These are phyloP conservation scores for Wasmannia auropunctata DNA, from an alignment of 1,140 invertebrate species.

Conservation along the genomic window DNA sequence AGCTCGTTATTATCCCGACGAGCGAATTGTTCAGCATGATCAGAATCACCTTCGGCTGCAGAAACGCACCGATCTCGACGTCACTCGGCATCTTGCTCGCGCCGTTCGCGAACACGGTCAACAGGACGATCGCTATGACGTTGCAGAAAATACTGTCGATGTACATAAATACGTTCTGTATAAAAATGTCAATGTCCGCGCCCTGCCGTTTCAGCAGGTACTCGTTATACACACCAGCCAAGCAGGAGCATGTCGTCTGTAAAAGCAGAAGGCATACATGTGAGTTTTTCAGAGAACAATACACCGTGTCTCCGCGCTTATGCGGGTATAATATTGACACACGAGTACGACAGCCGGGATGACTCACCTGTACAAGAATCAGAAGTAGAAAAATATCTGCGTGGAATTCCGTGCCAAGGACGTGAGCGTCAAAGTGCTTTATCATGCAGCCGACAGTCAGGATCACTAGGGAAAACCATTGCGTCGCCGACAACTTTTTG, in stretches of 20 bases:
- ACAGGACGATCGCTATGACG: slow-evolving; percentile 88
- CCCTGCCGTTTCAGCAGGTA: slow-evolving; percentile 95
- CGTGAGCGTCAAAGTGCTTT: slow-evolving; percentile 88
- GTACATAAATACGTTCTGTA: slow-evolving; percentile 99
- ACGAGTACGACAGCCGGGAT: too few relatives aligned
- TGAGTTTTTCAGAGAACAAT: slow-evolving; percentile 33
- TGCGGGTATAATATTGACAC: background rate
- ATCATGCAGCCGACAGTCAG: slow-evolving; percentile 96
- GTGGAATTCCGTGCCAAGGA: slow-evolving; percentile 79
- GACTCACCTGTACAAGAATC: slow-evolving; percentile 87
- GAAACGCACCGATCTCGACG: slow-evolving; percentile 77
- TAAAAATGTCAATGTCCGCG: slow-evolving; percentile 93
- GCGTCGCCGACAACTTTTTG: slow-evolving; percentile 91
- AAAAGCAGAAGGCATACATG: too few relatives aligned
- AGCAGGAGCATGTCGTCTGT: slow-evolving; percentile 96
- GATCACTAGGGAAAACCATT: slow-evolving; percentile 96
- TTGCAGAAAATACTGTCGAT: slow-evolving; percentile 97
- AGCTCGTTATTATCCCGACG: slow-evolving; percentile 96
- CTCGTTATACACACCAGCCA: slow-evolving; percentile 98
- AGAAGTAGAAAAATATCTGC: slow-evolving; percentile 90
- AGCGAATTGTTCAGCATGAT: slow-evolving; percentile 96
- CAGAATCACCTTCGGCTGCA: slow-evolving; percentile 88
- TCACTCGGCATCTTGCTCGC: slow-evolving; percentile 87
- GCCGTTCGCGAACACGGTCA: slow-evolving; percentile 88
- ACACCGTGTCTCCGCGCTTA: background rate